Base-by-base conservation (phyloP, 2,888 invertebrate genomes). In the Drosophila nr. medialis region DNA sequence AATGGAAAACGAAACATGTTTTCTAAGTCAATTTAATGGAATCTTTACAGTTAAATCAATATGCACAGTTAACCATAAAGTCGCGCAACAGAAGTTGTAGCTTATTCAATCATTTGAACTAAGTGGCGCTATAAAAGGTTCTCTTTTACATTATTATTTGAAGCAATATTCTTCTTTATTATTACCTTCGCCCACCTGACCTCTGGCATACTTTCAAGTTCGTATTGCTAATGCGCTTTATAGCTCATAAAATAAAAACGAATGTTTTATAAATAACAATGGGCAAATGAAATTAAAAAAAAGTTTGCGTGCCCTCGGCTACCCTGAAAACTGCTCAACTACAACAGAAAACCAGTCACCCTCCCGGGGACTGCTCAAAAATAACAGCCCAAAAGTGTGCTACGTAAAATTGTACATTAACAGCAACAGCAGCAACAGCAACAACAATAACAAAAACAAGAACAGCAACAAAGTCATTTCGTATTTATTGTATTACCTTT, bases 401-500 rank as follows among this genome's bases (percentile, higher is more conserved):
- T 77, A 77, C 82, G 76, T 72, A 60, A 87, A 85, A 85, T 77
- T 86, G 76, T 71, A 72, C 84, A 83, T 74, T 83, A 84, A 78
- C 72, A 75, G 62, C 69, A 70, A 54, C 75, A 72, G 45, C 67
- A 62, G 29, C 54, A 70, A 50, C 55, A 64, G 40, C 67, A 72
- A 49, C 62, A 62, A 29, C 62, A 60, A 42, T 48, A 69, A 45
- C 54, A 64, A 34, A 7, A 75, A 32, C 15, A 65, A 27, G 21
- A 64, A 36, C 36, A 66, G 30, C 40, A 75, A 30, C 67, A 68
- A 60, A 77, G 75, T 85, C 86, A 88, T 86, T 88, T 88, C 84
- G 83, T 84, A 83, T 88, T 88, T 88, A 86, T 86, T 88, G 88
- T 80, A 86, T 82, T 88, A 88, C 82, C 86, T 83, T 86, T 86